Evolutionary conservation across 2,797 vertebrate species (phyloP).

Genomic region (Enteromius radiatus): DNA sequence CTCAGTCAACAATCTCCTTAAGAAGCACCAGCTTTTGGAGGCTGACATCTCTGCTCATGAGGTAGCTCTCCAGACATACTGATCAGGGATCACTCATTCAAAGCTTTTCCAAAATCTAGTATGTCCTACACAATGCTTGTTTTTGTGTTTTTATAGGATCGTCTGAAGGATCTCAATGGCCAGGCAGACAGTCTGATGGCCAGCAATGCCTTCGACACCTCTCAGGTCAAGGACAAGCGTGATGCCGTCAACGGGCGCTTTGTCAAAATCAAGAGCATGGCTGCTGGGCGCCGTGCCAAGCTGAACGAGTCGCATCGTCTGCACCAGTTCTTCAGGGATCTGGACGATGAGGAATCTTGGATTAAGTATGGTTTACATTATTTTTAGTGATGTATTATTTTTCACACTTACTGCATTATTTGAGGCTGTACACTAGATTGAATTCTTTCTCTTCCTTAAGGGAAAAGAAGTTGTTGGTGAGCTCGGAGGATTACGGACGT

Average conservation of each 20-base stretch:
- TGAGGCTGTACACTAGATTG: not conserved
- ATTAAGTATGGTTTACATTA: conserved; percentile 86
- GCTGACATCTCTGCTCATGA: conserved; percentile 98
- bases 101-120: not conserved
- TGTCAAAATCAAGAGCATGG: conserved; percentile 93
- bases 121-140: not conserved
- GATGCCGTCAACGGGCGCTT: conserved; percentile 93
- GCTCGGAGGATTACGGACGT: conserved; percentile 97
- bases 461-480: conserved; percentile 96
- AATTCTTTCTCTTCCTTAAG: conserved; percentile 67
- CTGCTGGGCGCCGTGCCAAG: conserved; percentile 83
- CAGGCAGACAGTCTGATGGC: conserved; percentile 97
- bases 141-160: conserved; percentile 80
- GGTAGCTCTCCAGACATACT: conserved; percentile 70
- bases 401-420: not conserved
- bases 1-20: conserved; percentile 97
- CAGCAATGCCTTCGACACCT: conserved; percentile 94
- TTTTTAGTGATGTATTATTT: not conserved
- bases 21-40: conserved; percentile 97
- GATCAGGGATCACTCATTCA: not conserved
- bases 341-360: conserved; percentile 98
- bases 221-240: conserved; percentile 94
- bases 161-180: conserved; percentile 94
- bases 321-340: conserved; percentile 98
- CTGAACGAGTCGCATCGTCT: conserved; percentile 96